Percentiles rank a stretch among this genome's conserved stretches.
phyloP scores from a whole-genome alignment of 2,113 vertebrate species.

The Ginglymostoma cirratum region DNA sequence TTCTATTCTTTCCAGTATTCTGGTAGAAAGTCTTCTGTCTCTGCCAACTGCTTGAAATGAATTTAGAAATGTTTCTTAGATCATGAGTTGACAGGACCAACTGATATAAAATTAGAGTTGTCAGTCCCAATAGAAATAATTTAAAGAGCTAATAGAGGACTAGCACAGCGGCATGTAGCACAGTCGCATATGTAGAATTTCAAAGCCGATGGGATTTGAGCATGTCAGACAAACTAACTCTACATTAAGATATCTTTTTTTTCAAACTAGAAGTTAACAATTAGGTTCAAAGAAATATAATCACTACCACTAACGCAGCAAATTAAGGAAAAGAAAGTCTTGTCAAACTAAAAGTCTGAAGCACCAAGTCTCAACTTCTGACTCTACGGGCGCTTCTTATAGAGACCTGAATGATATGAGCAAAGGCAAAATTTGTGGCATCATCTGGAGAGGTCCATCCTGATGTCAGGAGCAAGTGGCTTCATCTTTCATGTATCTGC shows the following conservation, averaged over 20 bases:
- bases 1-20: background rate
- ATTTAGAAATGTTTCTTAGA: background rate
- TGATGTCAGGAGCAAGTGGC: too few relatives aligned
- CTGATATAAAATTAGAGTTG: background rate
- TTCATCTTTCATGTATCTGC: too few relatives aligned
- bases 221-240: background rate
- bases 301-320: background rate
- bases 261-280: background rate
- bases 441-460: too few relatives aligned
- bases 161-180: background rate
- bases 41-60: background rate
- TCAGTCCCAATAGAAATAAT: background rate
- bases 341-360: background rate
- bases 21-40: background rate
- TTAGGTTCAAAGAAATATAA: background rate
- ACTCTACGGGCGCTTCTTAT: background rate
- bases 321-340: background rate
- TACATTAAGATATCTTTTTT: background rate
- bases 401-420: background rate
- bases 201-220: background rate
- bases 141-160: background rate
- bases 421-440: too few relatives aligned
- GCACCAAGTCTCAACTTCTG: background rate
- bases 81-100: background rate
- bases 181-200: background rate